Evolutionary conservation across 2,888 invertebrate species (phyloP), one percentile per base, ranked within the genome.

Genomic region (Cataglyphis altisquamis): DNA sequence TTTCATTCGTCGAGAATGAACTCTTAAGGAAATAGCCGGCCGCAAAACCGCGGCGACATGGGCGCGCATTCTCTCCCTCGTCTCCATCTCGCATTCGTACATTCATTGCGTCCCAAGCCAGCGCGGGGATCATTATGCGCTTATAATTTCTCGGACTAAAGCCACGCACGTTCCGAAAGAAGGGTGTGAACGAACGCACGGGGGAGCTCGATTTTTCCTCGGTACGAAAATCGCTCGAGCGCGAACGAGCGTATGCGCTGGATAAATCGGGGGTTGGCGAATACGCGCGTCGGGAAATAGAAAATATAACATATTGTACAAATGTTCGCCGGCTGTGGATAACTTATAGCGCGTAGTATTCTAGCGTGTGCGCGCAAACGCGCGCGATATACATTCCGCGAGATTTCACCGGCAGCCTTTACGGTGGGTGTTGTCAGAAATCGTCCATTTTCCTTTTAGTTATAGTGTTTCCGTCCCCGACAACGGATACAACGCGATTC

Each of bases 191-290:
- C 74, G 84, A 85, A 88, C 84, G 75, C 72, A 55, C 18, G 75
- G 67, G 67, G 1, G 45, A 68, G 64, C 83, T 52, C 83, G 82
- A 88, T 87, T 87, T 52, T 84, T 36, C 82, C 84, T 63, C 66
- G 84, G 86, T 89, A 89, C 84, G 89, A 86, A 89, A 89, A 87
- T 89, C 86, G 84, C 66, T 88, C 84, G 85, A 82, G 88, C 89
- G 86, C n/a, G 81, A 72, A 57, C 55, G 18, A 45, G 63, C 48
- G 36, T 32, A n/a, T 36, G 77, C n/a, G 57, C 52, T 21, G 78
- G 48, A 66, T 55, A 64, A 68, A 57, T 32, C 62, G 6, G 1
- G 1, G 41, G 32, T 8, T 25, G 21, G 62, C 21, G 25, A n/a
- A 21, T n/a, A n/a, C 29, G 66, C 62, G 72, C 66, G 48, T 41